Evolutionary conservation across 2,797 vertebrate species (phyloP).

Genomic region (Myotis findleyi): DNA sequence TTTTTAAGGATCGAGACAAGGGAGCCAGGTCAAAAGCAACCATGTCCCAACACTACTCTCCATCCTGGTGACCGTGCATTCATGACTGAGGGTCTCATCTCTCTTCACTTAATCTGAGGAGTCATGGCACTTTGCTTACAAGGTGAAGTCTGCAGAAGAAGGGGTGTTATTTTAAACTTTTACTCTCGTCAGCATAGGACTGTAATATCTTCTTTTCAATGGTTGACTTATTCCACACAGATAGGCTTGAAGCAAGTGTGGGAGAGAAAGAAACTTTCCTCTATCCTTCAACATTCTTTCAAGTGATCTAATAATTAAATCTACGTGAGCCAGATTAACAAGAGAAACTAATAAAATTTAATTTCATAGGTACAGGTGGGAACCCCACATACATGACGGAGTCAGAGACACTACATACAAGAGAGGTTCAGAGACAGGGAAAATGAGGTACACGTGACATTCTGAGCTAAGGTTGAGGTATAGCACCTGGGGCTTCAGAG

Average conservation of each 20-base stretch:
- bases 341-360: background rate
- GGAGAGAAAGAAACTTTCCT: background rate
- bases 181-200: background rate
- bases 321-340: background rate
- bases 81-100: fast-evolving
- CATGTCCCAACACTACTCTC: background rate
- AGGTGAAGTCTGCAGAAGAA: background rate
- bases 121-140: background rate
- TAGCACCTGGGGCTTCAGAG: background rate
- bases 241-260: background rate
- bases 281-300: background rate
- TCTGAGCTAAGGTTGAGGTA: background rate
- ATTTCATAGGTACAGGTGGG: background rate
- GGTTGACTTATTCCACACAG: background rate
- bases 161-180: background rate
- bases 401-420: background rate
- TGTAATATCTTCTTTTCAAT: background rate
- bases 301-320: background rate
- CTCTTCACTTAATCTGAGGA: background rate
- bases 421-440: background rate
- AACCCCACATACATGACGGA: background rate
- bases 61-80: fast-evolving
- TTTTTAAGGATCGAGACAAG: background rate
- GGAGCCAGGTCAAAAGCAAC: background rate
- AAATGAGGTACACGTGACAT: background rate